Percentiles rank a stretch among this genome's conserved stretches.
These are phyloP conservation scores for Olivierus martensii DNA, from an alignment of 1,140 invertebrate species.

Conservation along the genomic window DNA sequence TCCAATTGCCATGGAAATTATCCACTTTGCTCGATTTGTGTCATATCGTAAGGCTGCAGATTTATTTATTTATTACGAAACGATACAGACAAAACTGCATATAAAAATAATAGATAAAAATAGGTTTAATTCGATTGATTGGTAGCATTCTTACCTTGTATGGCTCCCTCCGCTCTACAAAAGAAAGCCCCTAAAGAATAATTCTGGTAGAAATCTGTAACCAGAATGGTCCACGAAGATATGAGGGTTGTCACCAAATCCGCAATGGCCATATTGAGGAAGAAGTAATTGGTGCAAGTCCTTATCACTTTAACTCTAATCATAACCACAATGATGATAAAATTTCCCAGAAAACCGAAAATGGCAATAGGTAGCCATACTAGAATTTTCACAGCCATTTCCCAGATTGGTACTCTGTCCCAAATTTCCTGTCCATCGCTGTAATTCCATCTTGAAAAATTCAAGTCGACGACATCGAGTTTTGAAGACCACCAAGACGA, in stretches of 20 bases:
- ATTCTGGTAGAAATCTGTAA: constrained; percentile 55
- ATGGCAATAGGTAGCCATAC: constrained; percentile 45
- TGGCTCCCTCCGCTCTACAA: constrained; percentile 50
- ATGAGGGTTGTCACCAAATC: constrained; percentile 58
- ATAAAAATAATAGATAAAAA: too few relatives aligned
- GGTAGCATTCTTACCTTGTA: constrained; percentile 48
- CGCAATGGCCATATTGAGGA: constrained; percentile 60
- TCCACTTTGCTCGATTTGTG: too few relatives aligned
- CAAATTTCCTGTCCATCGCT: constrained; percentile 44
- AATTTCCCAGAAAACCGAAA: constrained; percentile 54
- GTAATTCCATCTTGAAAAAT: constrained; percentile 13
- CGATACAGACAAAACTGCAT: too few relatives aligned
- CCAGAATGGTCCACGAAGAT: constrained; percentile 53
- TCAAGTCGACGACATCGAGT: not conserved
- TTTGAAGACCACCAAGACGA: too few relatives aligned
- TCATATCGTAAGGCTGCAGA: too few relatives aligned
- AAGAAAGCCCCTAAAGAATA: constrained; percentile 52
- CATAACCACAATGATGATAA: constrained; percentile 51
- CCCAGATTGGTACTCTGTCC: constrained; percentile 38
- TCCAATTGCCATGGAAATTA: too few relatives aligned
- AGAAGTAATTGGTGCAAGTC: constrained; percentile 61
- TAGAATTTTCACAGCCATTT: constrained; percentile 45
- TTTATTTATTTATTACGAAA: too few relatives aligned
- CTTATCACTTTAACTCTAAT: constrained; percentile 47
- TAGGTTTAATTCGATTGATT: too few relatives aligned